Evolutionary conservation across 2,113 vertebrate genomes (phyloP).

Genomic region (Chrysemys picta): DNA sequence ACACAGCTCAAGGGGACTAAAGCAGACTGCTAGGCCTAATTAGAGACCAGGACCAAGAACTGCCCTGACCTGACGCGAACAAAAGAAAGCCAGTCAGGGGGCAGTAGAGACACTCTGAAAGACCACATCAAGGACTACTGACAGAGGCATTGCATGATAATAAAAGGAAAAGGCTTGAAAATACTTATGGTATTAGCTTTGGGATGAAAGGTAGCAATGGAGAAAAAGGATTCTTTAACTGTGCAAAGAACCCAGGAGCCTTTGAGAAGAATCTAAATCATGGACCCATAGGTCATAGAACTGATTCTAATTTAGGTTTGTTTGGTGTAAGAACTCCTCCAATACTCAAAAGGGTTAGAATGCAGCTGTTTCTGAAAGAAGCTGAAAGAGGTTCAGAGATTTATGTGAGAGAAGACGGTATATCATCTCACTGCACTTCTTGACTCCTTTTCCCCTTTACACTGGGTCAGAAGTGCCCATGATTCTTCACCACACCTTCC

Average conservation of each 20-base stretch:
- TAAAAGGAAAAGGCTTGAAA: not conserved
- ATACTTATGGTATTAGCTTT: not conserved
- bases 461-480: rapidly evolving
- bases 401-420: rapidly evolving
- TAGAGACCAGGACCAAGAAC: no score
- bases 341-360: not conserved
- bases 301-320: not conserved
- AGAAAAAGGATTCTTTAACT: not conserved
- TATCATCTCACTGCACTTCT: not conserved
- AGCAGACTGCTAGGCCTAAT: no score
- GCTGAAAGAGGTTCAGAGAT: not conserved
- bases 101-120: no score
- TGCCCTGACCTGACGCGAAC: no score
- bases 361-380: not conserved
- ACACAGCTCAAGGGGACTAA: no score
- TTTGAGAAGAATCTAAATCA: not conserved
- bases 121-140: not conserved
- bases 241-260: not conserved
- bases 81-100: no score
- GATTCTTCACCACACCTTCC: not conserved
- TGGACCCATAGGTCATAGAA: not conserved
- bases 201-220: not conserved
- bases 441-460: not conserved
- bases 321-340: not conserved
- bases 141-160: not conserved